Percentiles rank a stretch among this genome's conserved stretches.
phyloP scores from a whole-genome alignment of 2,888 invertebrate genomes.

The Mactromeris polynyma region DNA sequence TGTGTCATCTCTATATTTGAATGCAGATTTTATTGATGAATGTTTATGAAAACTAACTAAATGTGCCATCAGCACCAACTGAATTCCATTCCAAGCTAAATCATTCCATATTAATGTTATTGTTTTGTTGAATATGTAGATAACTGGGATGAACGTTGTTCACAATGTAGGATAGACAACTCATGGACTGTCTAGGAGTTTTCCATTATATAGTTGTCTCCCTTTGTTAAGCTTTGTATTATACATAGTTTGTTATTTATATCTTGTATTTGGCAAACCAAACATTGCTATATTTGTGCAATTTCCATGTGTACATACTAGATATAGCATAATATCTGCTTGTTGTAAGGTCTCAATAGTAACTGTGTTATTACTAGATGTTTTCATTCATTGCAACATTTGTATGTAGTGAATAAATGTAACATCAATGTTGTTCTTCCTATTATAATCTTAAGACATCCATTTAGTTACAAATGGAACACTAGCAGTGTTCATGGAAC shows the following conservation, averaged over 20 bases:
- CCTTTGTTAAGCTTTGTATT: neutral
- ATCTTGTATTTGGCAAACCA: neutral
- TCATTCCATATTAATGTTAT: slow-evolving; percentile 25
- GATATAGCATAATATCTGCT: neutral
- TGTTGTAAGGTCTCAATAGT: neutral
- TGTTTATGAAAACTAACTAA: neutral
- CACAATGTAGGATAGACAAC: neutral
- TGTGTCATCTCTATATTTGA: neutral
- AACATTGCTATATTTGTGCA: neutral
- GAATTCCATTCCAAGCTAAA: slow-evolving; percentile 25
- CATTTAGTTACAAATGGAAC: no score
- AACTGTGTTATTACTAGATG: neutral
- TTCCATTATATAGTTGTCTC: neutral
- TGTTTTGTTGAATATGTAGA: neutral
- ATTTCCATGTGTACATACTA: neutral
- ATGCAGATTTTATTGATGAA: neutral
- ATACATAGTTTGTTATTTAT: neutral
- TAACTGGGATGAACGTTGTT: neutral
- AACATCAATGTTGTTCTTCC: no score
- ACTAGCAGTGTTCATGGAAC: no score
- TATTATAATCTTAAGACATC: no score
- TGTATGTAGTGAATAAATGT: no score
- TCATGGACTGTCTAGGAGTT: neutral
- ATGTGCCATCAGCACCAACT: slow-evolving; percentile 17
- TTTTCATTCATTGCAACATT: no score